These are phyloP conservation scores for Hetaerina titia DNA, from an alignment of 2,888 invertebrate genomes.

Conservation along the genomic window DNA sequence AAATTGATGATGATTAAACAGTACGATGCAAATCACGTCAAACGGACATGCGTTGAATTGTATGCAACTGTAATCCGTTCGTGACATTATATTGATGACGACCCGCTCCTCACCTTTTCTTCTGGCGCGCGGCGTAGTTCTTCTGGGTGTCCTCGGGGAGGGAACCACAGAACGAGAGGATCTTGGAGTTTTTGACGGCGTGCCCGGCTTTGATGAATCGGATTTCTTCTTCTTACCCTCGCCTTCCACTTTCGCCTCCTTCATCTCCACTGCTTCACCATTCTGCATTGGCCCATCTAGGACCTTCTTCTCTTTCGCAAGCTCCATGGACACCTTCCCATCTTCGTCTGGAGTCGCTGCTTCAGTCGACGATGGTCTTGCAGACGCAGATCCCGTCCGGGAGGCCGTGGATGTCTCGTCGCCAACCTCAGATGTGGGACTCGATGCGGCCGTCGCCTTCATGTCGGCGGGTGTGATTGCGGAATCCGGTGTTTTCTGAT, in stretches of 20 bases:
- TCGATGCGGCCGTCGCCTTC: conserved; percentile 43
- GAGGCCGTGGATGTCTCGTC: conserved; percentile 50
- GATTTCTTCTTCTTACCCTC: conserved; percentile 37
- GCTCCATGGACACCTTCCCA: background rate
- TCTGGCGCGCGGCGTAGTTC: conserved; percentile 55
- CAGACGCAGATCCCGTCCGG: conserved; percentile 42
- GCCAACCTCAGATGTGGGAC: conserved; percentile 52
- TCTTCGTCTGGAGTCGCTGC: conserved; percentile 56
- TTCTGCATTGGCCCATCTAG: background rate
- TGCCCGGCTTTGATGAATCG: conserved; percentile 41
- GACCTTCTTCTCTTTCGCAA: background rate
- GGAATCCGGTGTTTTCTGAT: conserved; percentile 28
- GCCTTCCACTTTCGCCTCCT: background rate
- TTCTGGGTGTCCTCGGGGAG: conserved; percentile 46
- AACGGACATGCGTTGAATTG: no score
- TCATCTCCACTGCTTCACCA: background rate
- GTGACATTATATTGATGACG: background rate
- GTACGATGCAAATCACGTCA: no score
- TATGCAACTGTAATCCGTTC: no score
- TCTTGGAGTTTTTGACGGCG: conserved; percentile 49
- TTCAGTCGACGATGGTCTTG: conserved; percentile 42
- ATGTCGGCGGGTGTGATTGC: conserved; percentile 14
- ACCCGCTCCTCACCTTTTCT: conserved; percentile 53
- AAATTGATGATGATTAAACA: no score
- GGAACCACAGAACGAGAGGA: conserved; percentile 34